Evolutionary conservation across 1,140 invertebrate species (phyloP), one percentile per base, ranked within the genome.

Genomic region (Leptinotarsa texana): DNA sequence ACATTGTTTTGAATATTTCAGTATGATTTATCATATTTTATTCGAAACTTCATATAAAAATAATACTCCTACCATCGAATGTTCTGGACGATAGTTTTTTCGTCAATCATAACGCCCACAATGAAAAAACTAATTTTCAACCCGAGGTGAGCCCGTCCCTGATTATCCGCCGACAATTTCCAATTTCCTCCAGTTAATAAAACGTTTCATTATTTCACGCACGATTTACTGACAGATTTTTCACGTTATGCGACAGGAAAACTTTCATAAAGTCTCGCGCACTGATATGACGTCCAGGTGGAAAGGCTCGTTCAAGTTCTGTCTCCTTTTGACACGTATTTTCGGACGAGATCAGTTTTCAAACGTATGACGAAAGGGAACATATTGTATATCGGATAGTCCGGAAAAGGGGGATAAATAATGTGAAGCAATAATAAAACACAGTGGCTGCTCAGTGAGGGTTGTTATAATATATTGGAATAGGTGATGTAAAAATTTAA

Each of bases 171-270:
- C 51, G 13, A 57, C 51, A 57, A 17, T 57, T 57, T 57, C 51
- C 51, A 57, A 57, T 57, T 57, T 57, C 51, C 51, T 18, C 17
- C 51, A 17, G 51, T 57, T 57, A 57, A 57, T 57, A 57, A 57
- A 57, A 57, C 51, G 51, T 57, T 15, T 57, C 51, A 57, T 57
- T 57, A 57, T 57, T 57, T 57, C 51, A 57, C 51, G 51, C 51
- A 18, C 51, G 15, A 57, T 57, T 57, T 57, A 57, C 51, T 15
- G n/a, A 57, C 51, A 57, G 51, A 57, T 57, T 57, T 57, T 57
- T 57, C 51, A 57, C 5, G 51, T 57, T 57, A 57, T 57, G 51
- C 51, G 15, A 57, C 15, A 15, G 51, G 17, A 57, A 57, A 57
- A 57, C 51, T 57, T 18, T 57, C 51, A 57, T 57, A 15, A 18